Evolutionary conservation across 2,888 invertebrate species (phyloP), one percentile per base, ranked within the genome.

Genomic region (Epistrophe grossulariae): DNA sequence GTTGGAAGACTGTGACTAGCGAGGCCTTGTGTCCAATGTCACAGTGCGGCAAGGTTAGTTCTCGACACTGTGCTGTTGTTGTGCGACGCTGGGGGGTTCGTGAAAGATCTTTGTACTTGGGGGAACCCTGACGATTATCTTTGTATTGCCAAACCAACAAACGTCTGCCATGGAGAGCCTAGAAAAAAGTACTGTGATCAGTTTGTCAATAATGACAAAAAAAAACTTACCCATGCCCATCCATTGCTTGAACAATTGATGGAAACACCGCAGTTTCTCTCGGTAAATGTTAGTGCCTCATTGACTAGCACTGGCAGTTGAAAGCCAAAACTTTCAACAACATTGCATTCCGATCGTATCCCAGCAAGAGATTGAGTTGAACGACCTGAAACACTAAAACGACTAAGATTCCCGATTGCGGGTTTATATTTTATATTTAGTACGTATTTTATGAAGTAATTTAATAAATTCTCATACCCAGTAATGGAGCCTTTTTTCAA

Each of bases 11-110:
- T 35, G 95, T 95, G 1, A 97, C 96, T 17, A 98, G 94, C 80
- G 98, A 96, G 0, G 98, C 97, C 90, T 97, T 96, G 92, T 99
- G 98, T 0, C 97, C 97, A 17, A 98, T 94, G 92, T 98, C 98
- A 89, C 98, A 98, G 88, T 98, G 97, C 0, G 98, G 98, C 52
- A 99, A 92, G 0, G 96, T 96, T 15, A 99, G 93, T 91, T 99
- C 98, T 48, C 97, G 94, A 89, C 98, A 98, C 59, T 96, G 96
- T 2, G 94, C 94, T 62, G 93, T 91, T 4, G 91, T 89, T 2
- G 89, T 91, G 60, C 93, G 92, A 40, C 93, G 91, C 88, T 94
- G 94, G 15, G 94, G 93, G 9, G 93, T 93, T 31, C 94, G 93
- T 5, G 83, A 48, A 15, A 89, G 52, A 57, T 90, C 91, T 7